Evolutionary conservation across 2,888 invertebrate genomes (phyloP).

Genomic region (Agrotis clavis): DNA sequence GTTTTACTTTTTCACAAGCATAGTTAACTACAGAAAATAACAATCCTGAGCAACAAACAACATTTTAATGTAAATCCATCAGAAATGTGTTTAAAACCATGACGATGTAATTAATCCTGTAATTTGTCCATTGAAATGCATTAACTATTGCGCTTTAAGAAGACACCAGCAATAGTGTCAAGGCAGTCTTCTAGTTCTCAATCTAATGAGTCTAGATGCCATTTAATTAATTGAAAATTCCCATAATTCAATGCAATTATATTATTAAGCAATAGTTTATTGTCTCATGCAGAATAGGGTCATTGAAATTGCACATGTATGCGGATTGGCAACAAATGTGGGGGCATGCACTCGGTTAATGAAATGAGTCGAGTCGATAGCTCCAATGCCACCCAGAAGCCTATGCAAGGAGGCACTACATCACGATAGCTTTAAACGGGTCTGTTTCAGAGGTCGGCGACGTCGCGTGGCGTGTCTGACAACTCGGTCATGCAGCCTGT

Average conservation of each 20-base stretch:
- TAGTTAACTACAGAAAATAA: slow-evolving; percentile 1
- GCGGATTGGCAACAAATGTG: slow-evolving; percentile 30
- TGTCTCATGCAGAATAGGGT: slow-evolving; percentile 32
- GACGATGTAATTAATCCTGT: slow-evolving; percentile 21
- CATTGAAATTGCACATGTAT: slow-evolving; percentile 24
- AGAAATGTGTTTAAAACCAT: slow-evolving; percentile 24
- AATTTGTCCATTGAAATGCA: slow-evolving; percentile 49
- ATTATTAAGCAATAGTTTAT: slow-evolving; percentile 41
- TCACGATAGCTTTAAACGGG: slow-evolving; percentile 56
- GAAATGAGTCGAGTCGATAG: slow-evolving; percentile 34
- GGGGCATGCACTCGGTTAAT: slow-evolving; percentile 31
- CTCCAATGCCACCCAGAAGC: slow-evolving; percentile 58
- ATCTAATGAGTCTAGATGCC: slow-evolving; percentile 68
- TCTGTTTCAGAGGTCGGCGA: slow-evolving; percentile 67
- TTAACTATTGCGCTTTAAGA: slow-evolving; percentile 51
- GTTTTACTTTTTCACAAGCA: not conserved
- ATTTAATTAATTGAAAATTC: slow-evolving; percentile 69
- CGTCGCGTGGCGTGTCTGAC: slow-evolving; percentile 74
- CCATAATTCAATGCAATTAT: slow-evolving; percentile 59
- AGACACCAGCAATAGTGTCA: slow-evolving; percentile 76
- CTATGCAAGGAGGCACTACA: slow-evolving; percentile 50
- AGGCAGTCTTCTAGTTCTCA: slow-evolving; percentile 78
- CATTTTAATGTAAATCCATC: slow-evolving; percentile 25
- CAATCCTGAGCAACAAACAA: slow-evolving; percentile 17
- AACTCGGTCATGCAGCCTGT: slow-evolving; percentile 73